phyloP scores from a whole-genome alignment of 2,113 vertebrate genomes.

The Chionodraco myersi region DNA sequence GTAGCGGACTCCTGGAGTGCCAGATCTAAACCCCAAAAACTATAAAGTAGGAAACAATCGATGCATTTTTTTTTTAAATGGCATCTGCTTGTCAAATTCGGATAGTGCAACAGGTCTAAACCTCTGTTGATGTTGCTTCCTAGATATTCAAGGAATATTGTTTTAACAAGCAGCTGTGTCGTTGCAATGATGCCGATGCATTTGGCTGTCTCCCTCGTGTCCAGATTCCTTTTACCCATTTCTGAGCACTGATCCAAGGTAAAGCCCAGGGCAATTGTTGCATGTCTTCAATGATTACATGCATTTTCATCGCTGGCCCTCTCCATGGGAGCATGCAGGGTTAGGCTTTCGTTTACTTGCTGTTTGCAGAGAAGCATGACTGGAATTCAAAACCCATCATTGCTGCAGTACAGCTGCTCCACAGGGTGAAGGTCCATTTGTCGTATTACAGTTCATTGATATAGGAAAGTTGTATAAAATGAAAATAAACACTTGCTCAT shows the following conservation, averaged over 20 bases:
- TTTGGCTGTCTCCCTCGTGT: constrained; percentile 40
- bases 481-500: constrained; percentile 6
- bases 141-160: constrained; percentile 2
- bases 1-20: constrained; percentile 8
- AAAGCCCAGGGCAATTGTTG: constrained; percentile 58
- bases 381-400: constrained; percentile 59
- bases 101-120: constrained; percentile 36
- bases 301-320: constrained; percentile 59
- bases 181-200: constrained; percentile 28
- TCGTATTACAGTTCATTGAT: constrained; percentile 31
- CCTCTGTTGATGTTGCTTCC: background rate
- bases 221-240: constrained; percentile 51
- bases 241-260: constrained; percentile 61
- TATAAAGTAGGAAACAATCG: background rate
- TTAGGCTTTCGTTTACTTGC: constrained; percentile 63
- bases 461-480: constrained; percentile 7
- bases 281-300: constrained; percentile 67
- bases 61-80: background rate
- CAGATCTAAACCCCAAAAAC: constrained; percentile 10
- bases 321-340: constrained; percentile 49
- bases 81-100: background rate
- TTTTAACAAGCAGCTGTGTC: constrained; percentile 25
- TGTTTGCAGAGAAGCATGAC: constrained; percentile 65
- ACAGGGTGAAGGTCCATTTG: constrained; percentile 25
- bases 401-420: constrained; percentile 38